Base-by-base conservation (phyloP, 2,113 vertebrate species). In the Sinosuthora webbiana region DNA sequence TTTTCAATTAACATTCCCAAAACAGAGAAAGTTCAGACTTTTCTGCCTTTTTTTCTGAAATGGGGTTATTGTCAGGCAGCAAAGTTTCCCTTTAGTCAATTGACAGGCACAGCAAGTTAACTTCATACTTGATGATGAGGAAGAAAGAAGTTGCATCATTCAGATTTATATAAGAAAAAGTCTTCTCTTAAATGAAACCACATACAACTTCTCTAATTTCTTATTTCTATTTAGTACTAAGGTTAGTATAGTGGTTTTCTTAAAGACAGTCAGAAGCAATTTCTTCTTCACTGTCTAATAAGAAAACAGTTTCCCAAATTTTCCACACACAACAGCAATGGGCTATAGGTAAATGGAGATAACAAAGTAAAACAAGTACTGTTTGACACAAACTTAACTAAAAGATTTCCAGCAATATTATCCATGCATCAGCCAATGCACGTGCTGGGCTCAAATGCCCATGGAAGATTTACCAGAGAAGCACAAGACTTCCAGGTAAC, bases 341-440 rank as follows among this genome's bases (percentile, higher is more conserved):
- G 17, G 4, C 33, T 13, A 25, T 13, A 77, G 80, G 13, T 18
- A 31, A 60, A 53, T 3, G 6, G n/a, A 31, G 30, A 89, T 1
- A 35, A n/a, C 14, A 41, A 68, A 76, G 16, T 35, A 62, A 76
- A 95, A 62, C 8, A 93, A 55, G 8, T 2, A 17, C 9, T 88
- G 7, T 5, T 65, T 1, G 0, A 59, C 14, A 50, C 4, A 33
- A 21, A 35, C 7, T 9, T 13, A 73, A 22, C 17, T n/a, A 25
- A 23, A 75, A 73, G 3, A 79, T 20, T 85, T 82, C 59, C 39
- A 77, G 17, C 7, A 56, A 11, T 18, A 30, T 53, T 69, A 31
- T 30, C 11, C 27, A 49, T 28, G 15, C 3, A 2, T 21, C 24
- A 55, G 59, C 17, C 37, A 55, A 12, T 3, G 2, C 15, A 27